Evolutionary conservation across 1,140 invertebrate genomes (phyloP).

Genomic region (Drosophila cardini): DNA sequence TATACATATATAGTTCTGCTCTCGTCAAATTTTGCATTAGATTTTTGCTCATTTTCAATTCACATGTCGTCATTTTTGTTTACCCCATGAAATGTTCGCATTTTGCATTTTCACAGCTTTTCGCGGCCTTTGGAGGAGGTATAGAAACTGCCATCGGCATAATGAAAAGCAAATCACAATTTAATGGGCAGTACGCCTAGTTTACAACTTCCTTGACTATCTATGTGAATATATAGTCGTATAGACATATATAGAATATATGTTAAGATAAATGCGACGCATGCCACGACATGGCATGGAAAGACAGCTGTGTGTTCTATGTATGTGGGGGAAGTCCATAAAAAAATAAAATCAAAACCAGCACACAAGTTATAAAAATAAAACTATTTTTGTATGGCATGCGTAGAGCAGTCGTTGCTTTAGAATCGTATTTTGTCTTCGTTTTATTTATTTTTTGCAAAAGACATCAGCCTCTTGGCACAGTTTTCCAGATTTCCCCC

Average conservation of each 20-base stretch:
- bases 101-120: conserved; percentile 36
- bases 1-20: conserved; percentile 34
- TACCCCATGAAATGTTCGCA: conserved; percentile 48
- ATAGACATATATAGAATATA: not conserved
- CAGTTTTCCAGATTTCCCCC: conserved; percentile 69
- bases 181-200: conserved; percentile 60
- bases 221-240: conserved; percentile 17
- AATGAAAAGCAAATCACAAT: conserved; percentile 72
- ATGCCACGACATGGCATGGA: conserved; percentile 56
- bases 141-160: conserved; percentile 14
- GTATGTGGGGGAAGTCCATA: conserved; percentile 81
- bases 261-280: conserved; percentile 21
- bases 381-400: conserved; percentile 75
- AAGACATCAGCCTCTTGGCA: conserved; percentile 64
- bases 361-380: conserved; percentile 82
- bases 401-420: conserved; percentile 47
- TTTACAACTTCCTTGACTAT: conserved; percentile 74
- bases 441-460: conserved; percentile 13
- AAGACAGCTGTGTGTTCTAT: conserved; percentile 78
- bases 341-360: conserved; percentile 75
- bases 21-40: conserved; percentile 47
- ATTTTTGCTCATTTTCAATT: conserved; percentile 42
- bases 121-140: conserved; percentile 55
- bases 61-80: conserved; percentile 78
- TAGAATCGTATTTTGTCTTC: conserved; percentile 38